Base-by-base conservation (phyloP, 2,797 vertebrate genomes). In the Phylloscopus collybita region DNA sequence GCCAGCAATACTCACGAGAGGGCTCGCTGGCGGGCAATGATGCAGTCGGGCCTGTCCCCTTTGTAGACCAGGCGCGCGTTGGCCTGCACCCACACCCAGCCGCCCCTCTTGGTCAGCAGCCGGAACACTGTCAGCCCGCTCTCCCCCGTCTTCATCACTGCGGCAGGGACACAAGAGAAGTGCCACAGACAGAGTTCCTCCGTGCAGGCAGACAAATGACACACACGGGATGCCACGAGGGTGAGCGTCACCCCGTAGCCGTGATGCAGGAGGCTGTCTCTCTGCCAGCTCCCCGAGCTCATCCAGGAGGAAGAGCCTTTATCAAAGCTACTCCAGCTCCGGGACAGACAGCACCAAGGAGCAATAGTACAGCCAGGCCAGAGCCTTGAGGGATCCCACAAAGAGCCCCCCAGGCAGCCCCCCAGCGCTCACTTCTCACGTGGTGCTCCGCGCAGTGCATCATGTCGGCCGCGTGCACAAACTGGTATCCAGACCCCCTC, bases 11-110 rank as follows among this genome's bases (percentile, higher is more conserved):
- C 98, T 92, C 97, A 99, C 98, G 98, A 92, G 13, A 99, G 97
- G 29, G 97, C 98, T 86, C 98, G 96, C 97, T 98, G 98, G 56
- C 95, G 98, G 87, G 98, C 96, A 5, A 98, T 98, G 97, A 99
- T 99, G 98, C 98, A 98, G 92, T 98, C 98, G 0, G 98, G 98
- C 80, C 97, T 97, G 79, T 98, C 97, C 2, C 94, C 98, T 93
- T 98, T 98, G 97, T 98, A 98, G 27, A 98, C 97, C 62, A 99
- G 98, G 57, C 98, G 87, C 6, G 98, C 98, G 0, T 97, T 98
- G 84, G 98, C 97, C 96, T 99, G 98, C 50, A 99, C 98, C 98
- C 98, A 98, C 59, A 98, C 95, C 98, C 98, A 99, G 79, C 73
- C 71, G 5, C 98, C 98, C 45, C 97, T 97, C 96, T 99, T 99